Evolutionary conservation across 2,113 vertebrate species (phyloP).

Genomic region (Notiomystis cincta): DNA sequence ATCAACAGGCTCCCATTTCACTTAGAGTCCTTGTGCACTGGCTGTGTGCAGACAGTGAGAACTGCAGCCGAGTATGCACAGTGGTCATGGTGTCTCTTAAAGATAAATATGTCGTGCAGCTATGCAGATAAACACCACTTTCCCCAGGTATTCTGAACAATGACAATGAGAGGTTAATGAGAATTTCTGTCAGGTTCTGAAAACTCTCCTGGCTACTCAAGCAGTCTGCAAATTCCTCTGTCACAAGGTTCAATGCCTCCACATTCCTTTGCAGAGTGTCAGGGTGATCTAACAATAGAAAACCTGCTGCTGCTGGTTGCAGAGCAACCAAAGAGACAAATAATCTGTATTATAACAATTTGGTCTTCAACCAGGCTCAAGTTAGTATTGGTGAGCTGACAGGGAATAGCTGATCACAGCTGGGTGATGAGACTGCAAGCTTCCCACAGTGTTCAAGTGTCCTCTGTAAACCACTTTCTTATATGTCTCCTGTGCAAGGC

Average conservation of each 20-base stretch:
- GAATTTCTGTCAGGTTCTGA: not conserved
- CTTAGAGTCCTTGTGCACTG: not conserved
- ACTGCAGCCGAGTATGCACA: not conserved
- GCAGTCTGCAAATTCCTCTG: not conserved
- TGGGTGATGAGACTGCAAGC: not conserved
- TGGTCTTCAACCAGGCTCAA: not conserved
- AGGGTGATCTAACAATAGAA: constrained; percentile 3
- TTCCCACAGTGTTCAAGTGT: not conserved
- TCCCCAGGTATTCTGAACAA: not conserved
- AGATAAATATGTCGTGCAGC: not conserved
- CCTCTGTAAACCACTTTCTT: not conserved
- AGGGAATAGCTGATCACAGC: not conserved
- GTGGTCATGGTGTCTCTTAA: not conserved
- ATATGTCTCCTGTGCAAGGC: not conserved
- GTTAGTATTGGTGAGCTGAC: not conserved
- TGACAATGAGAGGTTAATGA: not conserved
- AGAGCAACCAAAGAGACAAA: constrained; percentile 22
- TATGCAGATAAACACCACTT: not conserved
- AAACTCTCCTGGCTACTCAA: not conserved
- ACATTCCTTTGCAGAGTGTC: constrained; percentile 23
- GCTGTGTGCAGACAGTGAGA: rapidly evolving
- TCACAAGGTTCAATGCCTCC: constrained; percentile 17
- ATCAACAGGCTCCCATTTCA: not conserved
- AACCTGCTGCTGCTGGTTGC: not conserved
- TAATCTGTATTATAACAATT: not conserved